Evolutionary conservation across 1,140 invertebrate species (phyloP).

Genomic region (Grapholita molesta): DNA sequence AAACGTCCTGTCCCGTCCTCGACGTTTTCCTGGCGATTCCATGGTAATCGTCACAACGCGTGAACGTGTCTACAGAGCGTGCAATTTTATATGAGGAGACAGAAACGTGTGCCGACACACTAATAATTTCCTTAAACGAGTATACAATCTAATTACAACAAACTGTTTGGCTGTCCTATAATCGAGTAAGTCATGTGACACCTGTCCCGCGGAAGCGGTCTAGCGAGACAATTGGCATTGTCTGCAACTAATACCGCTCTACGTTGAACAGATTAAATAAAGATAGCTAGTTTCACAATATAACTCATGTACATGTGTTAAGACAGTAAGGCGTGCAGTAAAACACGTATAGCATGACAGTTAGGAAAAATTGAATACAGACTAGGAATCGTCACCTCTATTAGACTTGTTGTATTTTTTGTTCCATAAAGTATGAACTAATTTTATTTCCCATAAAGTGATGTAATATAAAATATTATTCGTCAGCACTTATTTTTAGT

Average conservation of each 20-base stretch:
- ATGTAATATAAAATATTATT: background rate
- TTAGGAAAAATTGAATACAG: too few relatives aligned
- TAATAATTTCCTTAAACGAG: too few relatives aligned
- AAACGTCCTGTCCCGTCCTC: too few relatives aligned
- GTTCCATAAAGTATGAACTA: background rate
- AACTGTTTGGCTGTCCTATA: background rate
- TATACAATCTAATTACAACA: background rate
- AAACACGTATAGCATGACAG: too few relatives aligned
- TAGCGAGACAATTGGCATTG: background rate
- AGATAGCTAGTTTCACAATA: background rate
- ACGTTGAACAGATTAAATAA: background rate
- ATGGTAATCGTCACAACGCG: too few relatives aligned
- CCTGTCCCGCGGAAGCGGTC: background rate
- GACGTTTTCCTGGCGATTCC: too few relatives aligned
- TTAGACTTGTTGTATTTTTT: too few relatives aligned
- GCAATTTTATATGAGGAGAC: too few relatives aligned
- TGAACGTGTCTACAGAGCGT: too few relatives aligned
- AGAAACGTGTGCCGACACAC: too few relatives aligned
- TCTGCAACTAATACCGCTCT: background rate
- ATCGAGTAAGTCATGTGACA: background rate
- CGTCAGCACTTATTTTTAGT: background rate
- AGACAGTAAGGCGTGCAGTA: background rate
- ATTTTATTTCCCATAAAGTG: background rate
- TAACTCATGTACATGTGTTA: background rate
- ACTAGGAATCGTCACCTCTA: too few relatives aligned